phyloP scores from a whole-genome alignment of 2,113 vertebrate genomes.

The Chitala chitala region DNA sequence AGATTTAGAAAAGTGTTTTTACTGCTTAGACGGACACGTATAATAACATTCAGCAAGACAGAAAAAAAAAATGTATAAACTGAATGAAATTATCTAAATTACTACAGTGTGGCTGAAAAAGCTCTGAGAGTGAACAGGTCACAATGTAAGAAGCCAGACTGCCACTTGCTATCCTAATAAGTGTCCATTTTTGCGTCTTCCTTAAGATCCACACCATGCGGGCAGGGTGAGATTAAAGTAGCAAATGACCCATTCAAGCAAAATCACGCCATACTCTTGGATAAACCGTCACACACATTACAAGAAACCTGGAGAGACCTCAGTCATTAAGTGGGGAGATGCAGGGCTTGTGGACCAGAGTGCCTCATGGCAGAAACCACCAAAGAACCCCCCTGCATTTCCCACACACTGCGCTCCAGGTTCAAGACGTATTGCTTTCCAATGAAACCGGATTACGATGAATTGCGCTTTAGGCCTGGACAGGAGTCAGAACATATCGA shows the following conservation, averaged over 20 bases:
- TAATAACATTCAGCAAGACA: no score
- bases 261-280: neutral
- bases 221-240: neutral
- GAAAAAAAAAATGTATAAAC: no score
- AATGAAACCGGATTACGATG: no score
- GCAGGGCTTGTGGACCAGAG: neutral
- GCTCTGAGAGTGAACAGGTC: neutral
- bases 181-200: neutral
- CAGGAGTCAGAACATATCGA: no score
- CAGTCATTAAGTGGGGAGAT: neutral
- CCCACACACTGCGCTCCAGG: conserved; percentile 9
- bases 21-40: neutral
- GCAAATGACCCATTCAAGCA: neutral
- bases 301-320: neutral
- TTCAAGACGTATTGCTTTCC: neutral
- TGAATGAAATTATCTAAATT: no score
- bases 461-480: no score
- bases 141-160: neutral
- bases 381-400: neutral
- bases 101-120: neutral
- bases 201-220: neutral
- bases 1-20: neutral
- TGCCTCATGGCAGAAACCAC: neutral
- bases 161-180: no score
- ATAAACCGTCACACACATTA: neutral